These are phyloP conservation scores for Xenopus borealis DNA, from an alignment of 2,113 vertebrate genomes.

Conservation along the genomic window DNA sequence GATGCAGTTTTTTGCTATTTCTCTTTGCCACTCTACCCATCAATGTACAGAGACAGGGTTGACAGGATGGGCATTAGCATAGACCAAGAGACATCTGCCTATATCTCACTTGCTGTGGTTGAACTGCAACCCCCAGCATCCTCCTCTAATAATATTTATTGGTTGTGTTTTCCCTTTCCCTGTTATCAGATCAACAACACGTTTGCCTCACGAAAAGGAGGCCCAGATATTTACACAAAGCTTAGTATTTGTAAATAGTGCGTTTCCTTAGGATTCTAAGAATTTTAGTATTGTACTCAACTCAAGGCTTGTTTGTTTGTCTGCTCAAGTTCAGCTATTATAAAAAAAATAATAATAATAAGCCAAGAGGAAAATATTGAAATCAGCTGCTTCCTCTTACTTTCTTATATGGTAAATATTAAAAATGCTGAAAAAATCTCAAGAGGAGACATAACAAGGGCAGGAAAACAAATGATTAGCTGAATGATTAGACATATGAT, in stretches of 20 bases:
- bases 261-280: not conserved
- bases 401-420: not conserved
- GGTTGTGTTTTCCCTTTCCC: no score
- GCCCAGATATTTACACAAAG: not conserved
- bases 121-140: no score
- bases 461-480: not conserved
- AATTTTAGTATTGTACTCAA: not conserved
- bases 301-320: not conserved
- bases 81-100: no score
- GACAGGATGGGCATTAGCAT: no score
- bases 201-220: no score
- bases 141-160: no score
- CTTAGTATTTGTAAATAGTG: not conserved
- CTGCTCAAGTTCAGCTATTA: not conserved
- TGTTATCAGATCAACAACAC: no score
- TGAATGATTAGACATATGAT: not conserved
- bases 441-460: not conserved
- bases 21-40: no score
- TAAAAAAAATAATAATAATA: not conserved
- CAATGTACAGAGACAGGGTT: no score
- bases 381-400: not conserved
- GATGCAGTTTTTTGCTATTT: no score
- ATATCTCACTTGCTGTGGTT: no score
- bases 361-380: not conserved
- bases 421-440: not conserved